Evolutionary conservation across 2,797 vertebrate genomes (phyloP).

Genomic region (Gymnoscopelus microlampas): DNA sequence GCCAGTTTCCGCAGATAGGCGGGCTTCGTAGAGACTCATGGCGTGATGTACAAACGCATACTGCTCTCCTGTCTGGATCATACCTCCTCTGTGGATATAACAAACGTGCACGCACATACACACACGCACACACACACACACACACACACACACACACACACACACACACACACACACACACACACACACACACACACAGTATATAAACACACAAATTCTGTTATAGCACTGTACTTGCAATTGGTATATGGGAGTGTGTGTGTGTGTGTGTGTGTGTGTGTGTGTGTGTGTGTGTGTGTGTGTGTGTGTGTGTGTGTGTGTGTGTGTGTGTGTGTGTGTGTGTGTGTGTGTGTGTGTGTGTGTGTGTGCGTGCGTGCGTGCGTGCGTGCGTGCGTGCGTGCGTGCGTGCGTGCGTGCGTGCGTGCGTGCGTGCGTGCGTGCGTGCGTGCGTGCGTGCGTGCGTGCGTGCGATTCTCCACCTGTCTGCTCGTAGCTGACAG

Average conservation of each 20-base stretch:
- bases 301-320: background rate
- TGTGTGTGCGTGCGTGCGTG: background rate
- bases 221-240: background rate
- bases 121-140: background rate
- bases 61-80: slow-evolving; percentile 98
- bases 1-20: slow-evolving; percentile 84
- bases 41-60: slow-evolving; percentile 98
- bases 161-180: background rate
- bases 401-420: background rate
- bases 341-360: too few relatives aligned
- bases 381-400: background rate
- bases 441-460: background rate
- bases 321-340: background rate
- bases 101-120: background rate
- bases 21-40: slow-evolving; percentile 89
- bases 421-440: background rate
- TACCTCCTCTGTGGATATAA: slow-evolving; percentile 87
- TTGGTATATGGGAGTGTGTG: background rate
- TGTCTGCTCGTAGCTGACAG: slow-evolving; percentile 91
- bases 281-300: background rate
- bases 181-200: background rate
- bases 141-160: background rate
- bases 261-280: slow-evolving; percentile 2
- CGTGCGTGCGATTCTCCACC: slow-evolving; percentile 70
- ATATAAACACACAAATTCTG: background rate